Base-by-base conservation (phyloP, 1,140 invertebrate species). In the Vollenhovia emeryi region DNA sequence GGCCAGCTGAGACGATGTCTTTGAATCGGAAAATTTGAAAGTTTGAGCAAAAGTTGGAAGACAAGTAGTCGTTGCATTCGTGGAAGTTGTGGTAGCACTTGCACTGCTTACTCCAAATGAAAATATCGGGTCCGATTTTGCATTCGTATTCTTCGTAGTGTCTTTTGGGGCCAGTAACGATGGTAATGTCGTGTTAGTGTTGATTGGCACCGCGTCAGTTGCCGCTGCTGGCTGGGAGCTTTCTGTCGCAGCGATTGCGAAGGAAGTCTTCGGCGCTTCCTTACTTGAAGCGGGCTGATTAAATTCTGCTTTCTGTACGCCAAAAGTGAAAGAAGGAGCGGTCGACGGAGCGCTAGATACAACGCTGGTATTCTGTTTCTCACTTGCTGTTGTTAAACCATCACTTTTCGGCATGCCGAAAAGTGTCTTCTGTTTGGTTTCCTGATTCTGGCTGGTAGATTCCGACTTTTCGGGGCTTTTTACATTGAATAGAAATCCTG, bases 331-430 rank as follows among this genome's bases (percentile, higher is more conserved):
- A 3, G 52, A 40, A 60, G 87, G 18, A 45, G 55, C 7, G 30
- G 80, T 74, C 36, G 48, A 15, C 15, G 33, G 7, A 69, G 73
- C 36, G 27, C 57, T 62, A 2, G 85, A 50, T 8, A 79, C 30
- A 60, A 59, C 6, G 50, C 21, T 85, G 27, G 69, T 24, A 52
- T 45, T 43, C n/a, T 57, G 73, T 27, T 79, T 85, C 33, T 90
- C 60, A 18, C 33, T 86, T 21, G 9, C 59, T 50, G 15, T 15
- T 33, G 50, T 76, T 62, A 8, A 62, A 62, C 33, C 84, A 59
- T 91, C 75, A 84, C 45, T 76, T 85, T 92, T 92, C 15, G 91
- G 89, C 18, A 92, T 86, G 50, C 89, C 93, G 86, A 95, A 95
- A 8, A 91, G 89, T 2, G 66, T 33, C 50, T 73, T 13, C 4